These are phyloP conservation scores for Oenanthe oenanthe DNA, from an alignment of 2,113 vertebrate species.

Conservation along the genomic window DNA sequence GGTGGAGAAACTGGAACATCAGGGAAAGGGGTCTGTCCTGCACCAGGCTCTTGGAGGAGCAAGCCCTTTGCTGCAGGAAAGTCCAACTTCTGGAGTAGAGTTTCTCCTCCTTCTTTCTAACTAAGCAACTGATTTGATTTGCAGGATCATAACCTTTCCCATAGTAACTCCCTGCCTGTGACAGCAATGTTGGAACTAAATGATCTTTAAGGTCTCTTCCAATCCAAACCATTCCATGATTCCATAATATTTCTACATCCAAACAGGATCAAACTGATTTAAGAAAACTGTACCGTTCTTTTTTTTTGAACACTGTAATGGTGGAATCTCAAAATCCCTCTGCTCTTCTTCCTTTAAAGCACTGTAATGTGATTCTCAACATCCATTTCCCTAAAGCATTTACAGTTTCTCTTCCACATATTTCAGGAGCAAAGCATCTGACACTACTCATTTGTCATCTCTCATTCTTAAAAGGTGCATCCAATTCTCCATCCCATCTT, in stretches of 20 bases:
- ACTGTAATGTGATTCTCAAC: not conserved
- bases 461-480: not conserved
- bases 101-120: not conserved
- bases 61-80: not conserved
- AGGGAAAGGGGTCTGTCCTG: not conserved
- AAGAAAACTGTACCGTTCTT: not conserved
- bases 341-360: not conserved
- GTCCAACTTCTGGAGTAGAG: not conserved
- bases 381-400: not conserved
- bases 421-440: not conserved
- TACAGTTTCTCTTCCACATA: conserved; percentile 1
- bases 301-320: not conserved
- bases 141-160: not conserved
- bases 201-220: not conserved
- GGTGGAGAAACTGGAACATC: not conserved
- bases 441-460: not conserved
- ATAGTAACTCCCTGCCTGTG: not conserved
- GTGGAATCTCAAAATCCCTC: not conserved
- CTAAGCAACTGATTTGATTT: not conserved
- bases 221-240: not conserved
- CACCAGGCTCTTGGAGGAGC: not conserved
- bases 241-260: not conserved
- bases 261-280: not conserved
- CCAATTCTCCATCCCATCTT: not conserved
- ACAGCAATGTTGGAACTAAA: not conserved